These are phyloP conservation scores for Acridotheres tristis DNA, from an alignment of 2,797 vertebrate species.

Conservation along the genomic window DNA sequence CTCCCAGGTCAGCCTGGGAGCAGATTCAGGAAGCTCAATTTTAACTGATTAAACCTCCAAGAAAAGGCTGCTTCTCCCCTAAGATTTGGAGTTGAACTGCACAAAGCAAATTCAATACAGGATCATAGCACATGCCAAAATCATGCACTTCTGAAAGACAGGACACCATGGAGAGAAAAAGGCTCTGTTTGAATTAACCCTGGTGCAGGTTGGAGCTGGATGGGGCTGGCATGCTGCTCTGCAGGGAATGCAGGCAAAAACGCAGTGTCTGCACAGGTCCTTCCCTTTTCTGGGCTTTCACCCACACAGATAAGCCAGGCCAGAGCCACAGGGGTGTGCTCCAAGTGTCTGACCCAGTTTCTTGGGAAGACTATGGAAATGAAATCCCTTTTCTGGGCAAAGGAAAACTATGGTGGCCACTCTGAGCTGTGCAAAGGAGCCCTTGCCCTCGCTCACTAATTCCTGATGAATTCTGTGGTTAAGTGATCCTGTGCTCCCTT, in stretches of 20 bases:
- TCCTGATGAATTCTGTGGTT: background rate
- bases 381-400: background rate
- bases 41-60: background rate
- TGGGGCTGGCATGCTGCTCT: background rate
- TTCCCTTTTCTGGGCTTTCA: background rate
- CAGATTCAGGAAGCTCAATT: background rate
- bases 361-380: background rate
- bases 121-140: background rate
- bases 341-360: background rate
- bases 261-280: background rate
- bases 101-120: background rate
- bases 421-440: background rate
- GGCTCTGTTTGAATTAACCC: background rate
- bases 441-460: background rate
- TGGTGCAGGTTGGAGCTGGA: background rate
- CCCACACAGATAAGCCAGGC: background rate
- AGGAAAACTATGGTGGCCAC: background rate
- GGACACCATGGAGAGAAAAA: background rate
- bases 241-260: background rate
- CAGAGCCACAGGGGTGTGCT: background rate
- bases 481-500: background rate
- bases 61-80: background rate
- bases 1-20: background rate
- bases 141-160: background rate
- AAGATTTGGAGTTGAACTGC: background rate